These are phyloP conservation scores for Choristoneura fumiferana DNA, from an alignment of 1,140 invertebrate species.

Conservation along the genomic window DNA sequence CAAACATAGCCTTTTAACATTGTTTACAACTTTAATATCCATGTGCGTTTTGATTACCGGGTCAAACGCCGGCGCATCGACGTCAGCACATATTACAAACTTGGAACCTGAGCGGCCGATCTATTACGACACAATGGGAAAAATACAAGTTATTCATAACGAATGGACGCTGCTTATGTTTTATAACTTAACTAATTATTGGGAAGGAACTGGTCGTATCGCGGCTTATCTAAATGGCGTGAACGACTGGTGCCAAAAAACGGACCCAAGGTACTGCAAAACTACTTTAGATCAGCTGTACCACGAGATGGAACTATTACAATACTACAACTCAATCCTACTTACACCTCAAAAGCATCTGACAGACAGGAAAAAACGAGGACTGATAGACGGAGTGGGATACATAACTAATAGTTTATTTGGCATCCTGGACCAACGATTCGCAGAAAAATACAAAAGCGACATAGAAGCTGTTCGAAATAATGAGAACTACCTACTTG, in stretches of 20 bases:
- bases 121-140: conserved; percentile 26
- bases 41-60: background rate
- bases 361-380: conserved; percentile 22
- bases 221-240: conserved; percentile 19
- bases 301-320: conserved; percentile 26
- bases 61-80: background rate
- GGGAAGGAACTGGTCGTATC: conserved; percentile 19
- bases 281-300: conserved; percentile 19
- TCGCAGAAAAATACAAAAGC: conserved; percentile 32
- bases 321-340: conserved; percentile 26
- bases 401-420: conserved; percentile 26
- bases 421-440: conserved; percentile 30
- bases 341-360: conserved; percentile 26
- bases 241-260: conserved; percentile 19
- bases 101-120: conserved; percentile 24
- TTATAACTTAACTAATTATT: conserved; percentile 33
- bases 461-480: conserved; percentile 24
- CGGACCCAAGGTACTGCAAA: conserved; percentile 19
- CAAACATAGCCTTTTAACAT: conserved; percentile 1
- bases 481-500: conserved; percentile 27
- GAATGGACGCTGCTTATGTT: conserved; percentile 32
- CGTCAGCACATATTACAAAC: conserved; percentile 22
- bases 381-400: conserved; percentile 27
- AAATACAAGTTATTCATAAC: conserved; percentile 29
- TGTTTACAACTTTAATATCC: background rate